Evolutionary conservation across 2,888 invertebrate genomes (phyloP), one percentile per base, ranked within the genome.

Genomic region (Caenorhabditis sp.): DNA sequence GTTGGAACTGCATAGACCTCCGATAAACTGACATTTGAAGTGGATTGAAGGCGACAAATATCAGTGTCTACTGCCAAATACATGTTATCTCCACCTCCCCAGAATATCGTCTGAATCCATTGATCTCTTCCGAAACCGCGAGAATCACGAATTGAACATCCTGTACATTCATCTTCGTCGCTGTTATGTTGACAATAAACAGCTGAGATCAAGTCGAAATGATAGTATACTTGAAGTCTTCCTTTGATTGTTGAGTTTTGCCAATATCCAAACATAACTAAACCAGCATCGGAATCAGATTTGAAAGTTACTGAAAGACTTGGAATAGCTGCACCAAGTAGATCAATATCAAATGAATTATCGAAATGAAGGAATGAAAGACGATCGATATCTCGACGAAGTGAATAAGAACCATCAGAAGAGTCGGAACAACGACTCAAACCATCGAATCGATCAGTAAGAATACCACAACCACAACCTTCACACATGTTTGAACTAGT

Each of bases 251-350:
- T 59, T 52, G 59, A 64, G 43, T 65, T 71, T 23, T 73, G 71
- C 80, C 80, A 80, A 57, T 72, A 74, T 17, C 80, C 77, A 50
- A 80, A 80, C 17, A 78, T 62, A 10, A 80, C 70, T 5, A 80
- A 61, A 5, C 80, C 80, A 17, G 77, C 66, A 43, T 80, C 80
- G 8, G 77, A 76, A 54, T 80, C 80, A 1, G 67, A 66, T 56
- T 74, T 75, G 68, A 78, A 80, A 52, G 56, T 74, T 1, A 68
- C 54, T 0, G 80, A 73, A 14, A 74, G 64, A 7, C 68, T 66
- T 0, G 74, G 71, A 52, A 72, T 61, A 10, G 67, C 65, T 1
- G 75, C 67, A 25, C 67, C 70, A 43, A 65, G 69, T 0, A 60
- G 49, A 57, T 74, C 71, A 0, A 79, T 59, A 26, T 71, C 62